Conservation (phyloP, 2,888 invertebrate species). For the Parnassius apollo region DNA sequence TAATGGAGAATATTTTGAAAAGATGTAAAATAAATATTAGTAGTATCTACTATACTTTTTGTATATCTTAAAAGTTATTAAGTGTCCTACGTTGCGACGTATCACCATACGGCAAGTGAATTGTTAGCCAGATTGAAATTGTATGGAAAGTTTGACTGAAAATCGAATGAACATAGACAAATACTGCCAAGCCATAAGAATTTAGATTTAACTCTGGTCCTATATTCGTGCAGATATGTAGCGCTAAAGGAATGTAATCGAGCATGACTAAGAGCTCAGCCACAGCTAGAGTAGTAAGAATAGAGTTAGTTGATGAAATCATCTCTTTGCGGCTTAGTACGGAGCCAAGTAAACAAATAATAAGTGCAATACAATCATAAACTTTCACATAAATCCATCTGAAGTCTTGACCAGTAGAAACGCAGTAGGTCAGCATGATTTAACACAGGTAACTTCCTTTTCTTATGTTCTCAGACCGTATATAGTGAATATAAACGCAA, state of each 20-base stretch:
- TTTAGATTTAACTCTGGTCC: conserved; percentile 68
- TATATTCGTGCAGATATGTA: conserved; percentile 87
- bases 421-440: conserved; percentile 66
- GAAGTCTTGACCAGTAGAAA: conserved; percentile 80
- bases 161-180: conserved; percentile 93
- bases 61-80: too few relatives aligned
- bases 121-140: conserved; percentile 95
- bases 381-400: conserved; percentile 84
- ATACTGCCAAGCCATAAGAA: conserved; percentile 89
- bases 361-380: conserved; percentile 92
- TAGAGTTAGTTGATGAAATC: conserved; percentile 94
- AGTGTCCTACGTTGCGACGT: too few relatives aligned
- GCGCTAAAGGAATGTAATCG: conserved; percentile 94
- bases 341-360: conserved; percentile 94
- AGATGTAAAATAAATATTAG: too few relatives aligned
- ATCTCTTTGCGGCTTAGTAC: conserved; percentile 94
- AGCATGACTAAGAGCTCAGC: conserved; percentile 96
- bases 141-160: conserved; percentile 94
- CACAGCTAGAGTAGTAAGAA: conserved; percentile 94
- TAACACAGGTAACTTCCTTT: conserved; percentile 11
- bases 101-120: conserved; percentile 96
- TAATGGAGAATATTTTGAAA: too few relatives aligned
- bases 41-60: too few relatives aligned
- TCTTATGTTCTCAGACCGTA: background rate
- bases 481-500: background rate